A percentile compares a stretch with the other conserved stretches of the same genome.
phyloP scores from a whole-genome alignment of 2,113 vertebrate genomes.

The Salvelinus alpinus region DNA sequence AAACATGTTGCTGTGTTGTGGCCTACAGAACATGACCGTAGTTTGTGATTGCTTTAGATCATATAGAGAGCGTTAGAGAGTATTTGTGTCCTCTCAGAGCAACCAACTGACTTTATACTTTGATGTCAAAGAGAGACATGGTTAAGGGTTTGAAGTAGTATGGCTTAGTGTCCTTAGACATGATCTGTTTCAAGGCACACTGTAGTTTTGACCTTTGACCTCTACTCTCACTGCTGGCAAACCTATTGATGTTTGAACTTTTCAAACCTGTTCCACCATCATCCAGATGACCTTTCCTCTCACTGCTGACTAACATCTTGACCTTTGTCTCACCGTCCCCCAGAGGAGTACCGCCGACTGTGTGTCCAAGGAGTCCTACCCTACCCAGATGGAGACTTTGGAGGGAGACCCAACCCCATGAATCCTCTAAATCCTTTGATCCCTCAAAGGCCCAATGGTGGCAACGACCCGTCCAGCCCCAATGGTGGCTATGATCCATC shows the following conservation, averaged over 20 bases:
- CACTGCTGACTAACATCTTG: neutral
- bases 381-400: constrained; percentile 41
- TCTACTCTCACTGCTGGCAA: neutral
- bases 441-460: neutral
- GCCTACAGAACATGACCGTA: too few relatives aligned
- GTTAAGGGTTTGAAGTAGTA: too few relatives aligned
- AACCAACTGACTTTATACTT: too few relatives aligned
- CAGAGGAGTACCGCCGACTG: constrained; percentile 80
- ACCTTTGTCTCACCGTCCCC: neutral
- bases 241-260: neutral
- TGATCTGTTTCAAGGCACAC: too few relatives aligned
- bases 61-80: too few relatives aligned
- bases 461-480: too few relatives aligned
- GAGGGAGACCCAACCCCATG: constrained; percentile 50
- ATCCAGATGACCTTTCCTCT: neutral
- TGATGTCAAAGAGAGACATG: too few relatives aligned
- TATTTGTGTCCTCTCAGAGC: too few relatives aligned
- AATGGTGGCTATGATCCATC: constrained; percentile 9
- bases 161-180: too few relatives aligned
- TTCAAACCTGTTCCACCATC: neutral
- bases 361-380: constrained; percentile 70
- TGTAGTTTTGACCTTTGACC: too few relatives aligned
- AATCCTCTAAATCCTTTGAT: constrained; percentile 23
- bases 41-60: too few relatives aligned
- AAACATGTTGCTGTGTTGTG: too few relatives aligned